Evolutionary conservation across 2,888 invertebrate genomes (phyloP).

Genomic region (Pycnomerus fuliginosus): DNA sequence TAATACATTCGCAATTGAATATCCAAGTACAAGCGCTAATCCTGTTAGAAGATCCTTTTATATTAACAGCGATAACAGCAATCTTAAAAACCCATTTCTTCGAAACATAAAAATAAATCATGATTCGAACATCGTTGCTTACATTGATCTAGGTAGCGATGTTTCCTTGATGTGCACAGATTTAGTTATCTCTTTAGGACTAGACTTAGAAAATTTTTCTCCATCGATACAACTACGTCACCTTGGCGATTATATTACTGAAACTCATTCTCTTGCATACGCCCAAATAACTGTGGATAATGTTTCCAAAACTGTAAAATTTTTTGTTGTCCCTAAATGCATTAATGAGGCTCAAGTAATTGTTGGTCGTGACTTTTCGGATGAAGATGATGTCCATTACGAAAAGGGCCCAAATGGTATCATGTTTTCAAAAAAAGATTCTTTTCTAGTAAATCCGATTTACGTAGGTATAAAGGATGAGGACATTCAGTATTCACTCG

Average conservation of each 20-base stretch:
- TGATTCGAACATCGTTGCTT: too few relatives aligned
- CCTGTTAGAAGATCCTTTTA: too few relatives aligned
- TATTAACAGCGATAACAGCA: too few relatives aligned
- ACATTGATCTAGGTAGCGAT: too few relatives aligned
- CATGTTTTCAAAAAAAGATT: background rate
- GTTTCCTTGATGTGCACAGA: too few relatives aligned
- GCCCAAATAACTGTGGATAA: background rate
- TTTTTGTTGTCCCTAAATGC: slow-evolving; percentile 4
- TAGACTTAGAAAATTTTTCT: background rate
- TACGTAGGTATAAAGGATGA: too few relatives aligned
- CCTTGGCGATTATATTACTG: background rate
- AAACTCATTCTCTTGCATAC: background rate
- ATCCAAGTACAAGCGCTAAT: too few relatives aligned
- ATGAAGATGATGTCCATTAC: background rate
- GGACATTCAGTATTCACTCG: background rate
- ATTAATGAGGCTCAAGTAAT: background rate
- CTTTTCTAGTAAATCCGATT: too few relatives aligned
- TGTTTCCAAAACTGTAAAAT: background rate
- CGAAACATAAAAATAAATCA: too few relatives aligned
- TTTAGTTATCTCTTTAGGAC: background rate
- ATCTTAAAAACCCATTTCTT: too few relatives aligned
- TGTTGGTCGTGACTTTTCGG: slow-evolving; percentile 1
- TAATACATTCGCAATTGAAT: too few relatives aligned
- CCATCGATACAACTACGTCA: background rate
- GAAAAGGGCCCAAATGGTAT: slow-evolving; percentile 5